phyloP scores from a whole-genome alignment of 2,113 vertebrate genomes.

The Meles meles region DNA sequence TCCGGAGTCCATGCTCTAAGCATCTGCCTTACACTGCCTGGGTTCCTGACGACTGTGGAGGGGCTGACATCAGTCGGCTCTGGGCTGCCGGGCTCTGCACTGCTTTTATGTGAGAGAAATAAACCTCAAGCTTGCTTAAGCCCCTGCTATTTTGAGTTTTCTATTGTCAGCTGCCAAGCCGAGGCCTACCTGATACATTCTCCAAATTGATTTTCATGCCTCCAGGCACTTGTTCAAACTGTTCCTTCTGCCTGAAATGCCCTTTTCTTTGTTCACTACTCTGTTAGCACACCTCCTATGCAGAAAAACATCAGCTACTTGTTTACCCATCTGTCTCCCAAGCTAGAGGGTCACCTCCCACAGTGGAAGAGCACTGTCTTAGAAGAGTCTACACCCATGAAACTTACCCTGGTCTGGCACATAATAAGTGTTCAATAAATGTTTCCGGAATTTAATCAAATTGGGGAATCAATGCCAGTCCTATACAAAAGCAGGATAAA shows the following conservation, averaged over 20 bases:
- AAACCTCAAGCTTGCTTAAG: background rate
- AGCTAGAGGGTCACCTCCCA: background rate
- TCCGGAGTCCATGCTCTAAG: background rate
- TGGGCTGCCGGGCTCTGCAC: background rate
- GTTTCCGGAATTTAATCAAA: background rate
- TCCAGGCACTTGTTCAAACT: background rate
- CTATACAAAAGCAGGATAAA: background rate
- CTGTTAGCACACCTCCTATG: fast-evolving
- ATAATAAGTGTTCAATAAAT: background rate
- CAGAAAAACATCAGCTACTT: background rate
- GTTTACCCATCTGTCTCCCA: background rate
- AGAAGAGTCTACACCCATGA: background rate
- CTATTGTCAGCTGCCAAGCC: constrained; percentile 17
- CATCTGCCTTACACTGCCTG: background rate
- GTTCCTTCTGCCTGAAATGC: background rate
- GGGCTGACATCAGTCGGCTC: too few species aligned
- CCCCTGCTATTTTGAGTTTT: constrained; percentile 32
- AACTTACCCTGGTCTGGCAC: background rate
- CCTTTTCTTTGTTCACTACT: background rate
- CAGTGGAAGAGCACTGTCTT: background rate
- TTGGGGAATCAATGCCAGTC: background rate
- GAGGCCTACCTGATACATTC: background rate
- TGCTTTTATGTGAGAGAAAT: background rate
- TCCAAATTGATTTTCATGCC: constrained; percentile 64
- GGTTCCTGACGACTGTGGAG: background rate